Percentiles rank a stretch among this genome's conserved stretches.
Evolutionary conservation across 2,113 vertebrate species (phyloP).

Genomic region (Rattus rattus): DNA sequence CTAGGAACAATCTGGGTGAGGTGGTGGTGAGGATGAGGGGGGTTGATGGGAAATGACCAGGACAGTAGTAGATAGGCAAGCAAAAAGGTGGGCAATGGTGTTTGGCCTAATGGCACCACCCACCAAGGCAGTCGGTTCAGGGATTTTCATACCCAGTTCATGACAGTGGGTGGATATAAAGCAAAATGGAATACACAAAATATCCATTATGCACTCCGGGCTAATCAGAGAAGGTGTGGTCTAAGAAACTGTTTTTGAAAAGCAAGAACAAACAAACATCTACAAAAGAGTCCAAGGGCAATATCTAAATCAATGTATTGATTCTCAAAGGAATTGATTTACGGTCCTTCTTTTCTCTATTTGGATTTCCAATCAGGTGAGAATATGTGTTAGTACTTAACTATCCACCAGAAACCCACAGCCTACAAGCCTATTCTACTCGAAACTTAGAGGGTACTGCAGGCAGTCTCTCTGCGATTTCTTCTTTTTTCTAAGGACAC

Average conservation of each 20-base stretch:
- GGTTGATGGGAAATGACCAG: background rate
- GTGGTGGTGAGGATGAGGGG: background rate
- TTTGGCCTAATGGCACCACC: background rate
- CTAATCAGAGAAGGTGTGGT: background rate
- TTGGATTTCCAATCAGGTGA: constrained; percentile 37
- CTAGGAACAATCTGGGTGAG: background rate
- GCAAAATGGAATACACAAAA: background rate
- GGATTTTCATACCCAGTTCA: background rate
- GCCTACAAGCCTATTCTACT: constrained; percentile 29
- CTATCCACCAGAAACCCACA: constrained; percentile 39
- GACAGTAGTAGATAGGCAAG: background rate
- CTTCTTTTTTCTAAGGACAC: background rate
- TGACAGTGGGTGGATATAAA: background rate
- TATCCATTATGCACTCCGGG: background rate
- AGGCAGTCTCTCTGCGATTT: constrained; percentile 43
- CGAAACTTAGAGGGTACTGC: constrained; percentile 18
- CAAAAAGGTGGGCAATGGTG: background rate
- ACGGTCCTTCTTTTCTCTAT: background rate
- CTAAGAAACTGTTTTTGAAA: background rate
- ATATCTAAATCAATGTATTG: background rate
- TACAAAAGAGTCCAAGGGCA: background rate
- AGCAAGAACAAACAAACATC: background rate
- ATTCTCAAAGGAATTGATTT: background rate
- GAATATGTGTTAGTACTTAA: constrained; percentile 27
- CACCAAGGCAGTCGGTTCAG: background rate